These are phyloP conservation scores for Microcebus griseorufus DNA, from an alignment of 2,113 vertebrate species.

Conservation along the genomic window DNA sequence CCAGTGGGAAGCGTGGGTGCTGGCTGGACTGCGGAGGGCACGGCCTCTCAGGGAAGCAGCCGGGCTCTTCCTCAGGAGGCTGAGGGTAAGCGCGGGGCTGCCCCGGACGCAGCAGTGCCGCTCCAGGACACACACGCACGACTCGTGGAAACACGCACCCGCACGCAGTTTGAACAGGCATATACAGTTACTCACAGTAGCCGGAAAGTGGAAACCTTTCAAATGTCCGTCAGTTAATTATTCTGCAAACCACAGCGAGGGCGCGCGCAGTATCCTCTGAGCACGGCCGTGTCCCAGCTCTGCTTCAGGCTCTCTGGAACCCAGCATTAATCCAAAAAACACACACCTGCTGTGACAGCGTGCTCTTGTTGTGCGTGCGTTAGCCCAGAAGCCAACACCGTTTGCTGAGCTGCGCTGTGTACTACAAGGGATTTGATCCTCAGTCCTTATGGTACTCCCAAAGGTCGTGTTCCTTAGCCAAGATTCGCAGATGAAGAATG, in stretches of 20 bases:
- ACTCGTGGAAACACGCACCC: neutral
- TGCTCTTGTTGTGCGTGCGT: neutral
- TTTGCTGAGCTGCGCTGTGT: neutral
- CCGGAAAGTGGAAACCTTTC: neutral
- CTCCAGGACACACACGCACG: neutral
- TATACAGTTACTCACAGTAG: neutral
- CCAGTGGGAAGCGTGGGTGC: neutral
- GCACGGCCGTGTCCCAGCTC: neutral
- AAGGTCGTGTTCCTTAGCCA: neutral
- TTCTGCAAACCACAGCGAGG: neutral
- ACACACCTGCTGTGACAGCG: neutral
- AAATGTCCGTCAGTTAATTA: neutral
- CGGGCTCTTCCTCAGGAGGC: neutral
- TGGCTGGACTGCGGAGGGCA: neutral
- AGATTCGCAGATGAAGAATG: neutral
- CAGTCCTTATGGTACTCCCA: neutral
- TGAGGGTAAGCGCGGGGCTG: too few species aligned
- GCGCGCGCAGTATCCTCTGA: neutral
- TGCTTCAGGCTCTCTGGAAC: neutral
- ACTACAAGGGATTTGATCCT: neutral
- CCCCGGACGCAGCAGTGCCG: neutral
- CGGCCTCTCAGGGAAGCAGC: neutral
- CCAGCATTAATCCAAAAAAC: neutral
- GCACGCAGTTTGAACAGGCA: neutral
- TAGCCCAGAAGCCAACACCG: neutral